phyloP scores from a whole-genome alignment of 2,888 invertebrate genomes.

The Branchellion lobata region DNA sequence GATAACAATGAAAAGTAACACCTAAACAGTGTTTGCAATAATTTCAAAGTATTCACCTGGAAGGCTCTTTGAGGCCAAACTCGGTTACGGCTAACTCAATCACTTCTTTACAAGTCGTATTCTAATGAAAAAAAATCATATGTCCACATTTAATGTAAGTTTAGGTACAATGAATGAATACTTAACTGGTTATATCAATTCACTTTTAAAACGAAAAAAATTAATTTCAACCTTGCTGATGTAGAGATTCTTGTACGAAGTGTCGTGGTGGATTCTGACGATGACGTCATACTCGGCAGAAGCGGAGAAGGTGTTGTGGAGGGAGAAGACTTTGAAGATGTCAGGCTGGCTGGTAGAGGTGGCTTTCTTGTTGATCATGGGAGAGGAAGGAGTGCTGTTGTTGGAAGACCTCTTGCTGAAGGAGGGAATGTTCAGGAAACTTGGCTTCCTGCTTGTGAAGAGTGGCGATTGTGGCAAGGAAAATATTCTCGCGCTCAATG shows the following conservation, averaged over 20 bases:
- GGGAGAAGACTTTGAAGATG: background rate
- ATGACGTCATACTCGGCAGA: background rate
- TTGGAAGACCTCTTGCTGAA: background rate
- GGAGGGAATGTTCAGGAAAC: background rate
- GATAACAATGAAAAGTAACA: background rate
- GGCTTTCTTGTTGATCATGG: background rate
- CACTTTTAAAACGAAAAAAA: background rate
- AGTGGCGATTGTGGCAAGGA: conserved; percentile 2
- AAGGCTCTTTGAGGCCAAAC: conserved; percentile 2
- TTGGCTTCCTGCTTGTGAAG: background rate
- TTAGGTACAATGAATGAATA: no score
- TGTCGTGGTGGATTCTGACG: background rate
- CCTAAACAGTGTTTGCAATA: no score
- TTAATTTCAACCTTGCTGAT: background rate
- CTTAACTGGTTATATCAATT: background rate
- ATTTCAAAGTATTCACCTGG: background rate
- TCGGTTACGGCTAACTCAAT: conserved; percentile 14
- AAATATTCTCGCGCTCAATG: background rate
- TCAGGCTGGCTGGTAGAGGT: background rate
- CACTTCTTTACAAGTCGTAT: conserved; percentile 30
- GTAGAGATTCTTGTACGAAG: conserved; percentile 4
- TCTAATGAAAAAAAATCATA: background rate
- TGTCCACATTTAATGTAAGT: no score
- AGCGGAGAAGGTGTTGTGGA: background rate
- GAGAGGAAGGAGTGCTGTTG: background rate